Evolutionary conservation across 1,140 invertebrate genomes (phyloP).

Genomic region (Trichonephila inaurata): DNA sequence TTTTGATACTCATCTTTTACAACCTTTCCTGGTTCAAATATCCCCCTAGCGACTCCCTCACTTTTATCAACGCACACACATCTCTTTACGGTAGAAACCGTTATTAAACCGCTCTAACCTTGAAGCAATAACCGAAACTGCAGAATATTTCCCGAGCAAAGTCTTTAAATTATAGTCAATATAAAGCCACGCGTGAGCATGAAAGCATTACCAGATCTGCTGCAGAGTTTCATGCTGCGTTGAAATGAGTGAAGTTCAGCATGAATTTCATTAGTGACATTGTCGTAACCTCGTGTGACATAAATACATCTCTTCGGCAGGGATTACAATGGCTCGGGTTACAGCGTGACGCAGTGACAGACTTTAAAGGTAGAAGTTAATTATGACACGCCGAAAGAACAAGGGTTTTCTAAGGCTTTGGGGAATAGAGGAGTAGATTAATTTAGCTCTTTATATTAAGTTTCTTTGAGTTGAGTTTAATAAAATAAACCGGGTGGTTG

Average conservation of each 20-base stretch:
- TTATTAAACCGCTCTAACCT: not conserved
- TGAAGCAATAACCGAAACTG: not conserved
- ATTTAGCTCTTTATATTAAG: too few species aligned
- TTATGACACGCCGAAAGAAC: not conserved
- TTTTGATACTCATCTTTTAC: too few species aligned
- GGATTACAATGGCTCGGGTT: not conserved
- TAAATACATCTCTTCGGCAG: not conserved
- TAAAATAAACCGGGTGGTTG: too few species aligned
- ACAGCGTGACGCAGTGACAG: not conserved
- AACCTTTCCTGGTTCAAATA: too few species aligned
- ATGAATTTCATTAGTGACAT: slow-evolving; percentile 6
- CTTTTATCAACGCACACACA: too few species aligned
- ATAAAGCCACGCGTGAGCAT: not conserved
- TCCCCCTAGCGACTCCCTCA: too few species aligned
- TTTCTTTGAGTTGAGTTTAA: too few species aligned
- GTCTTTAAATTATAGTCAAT: not conserved
- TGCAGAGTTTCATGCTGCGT: not conserved
- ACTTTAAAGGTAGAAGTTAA: not conserved
- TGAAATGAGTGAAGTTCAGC: slow-evolving; percentile 9
- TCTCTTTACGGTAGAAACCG: not conserved
- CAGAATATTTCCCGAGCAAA: not conserved
- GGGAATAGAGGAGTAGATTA: too few species aligned
- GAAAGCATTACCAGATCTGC: not conserved
- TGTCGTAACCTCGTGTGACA: not conserved
- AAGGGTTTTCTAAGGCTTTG: not conserved